Base-by-base conservation (phyloP, 1,140 invertebrate species). In the Manduca sexta region DNA sequence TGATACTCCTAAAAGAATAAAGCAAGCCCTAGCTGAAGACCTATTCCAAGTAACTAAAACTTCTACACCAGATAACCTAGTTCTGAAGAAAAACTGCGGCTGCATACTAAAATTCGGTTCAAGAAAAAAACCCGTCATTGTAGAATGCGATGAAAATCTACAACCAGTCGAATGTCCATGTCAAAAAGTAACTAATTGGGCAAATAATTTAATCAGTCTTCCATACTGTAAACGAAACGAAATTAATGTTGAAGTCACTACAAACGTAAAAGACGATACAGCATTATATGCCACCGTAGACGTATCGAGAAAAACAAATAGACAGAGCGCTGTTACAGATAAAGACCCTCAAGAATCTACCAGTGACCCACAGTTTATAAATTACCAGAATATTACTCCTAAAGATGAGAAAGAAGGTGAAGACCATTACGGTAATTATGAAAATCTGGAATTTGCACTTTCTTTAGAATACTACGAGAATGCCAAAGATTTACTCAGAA, bases 381-480 rank as follows among this genome's bases (percentile, higher is more conserved):
- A 91, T 74, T 92, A 91, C 61, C 90, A 90, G 60, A 92, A 92
- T 56, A 69, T 91, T 30, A 85, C 89, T 45, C 87, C 88, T 5
- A 72, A 63, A 33, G 60, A 74, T 11, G 69, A 69, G 14, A 75
- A 76, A 59, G 70, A 73, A 31, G 76, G 69, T 43, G 73, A 77
- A 41, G 71, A 69, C 8, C 66, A 75, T 2, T 72, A 72, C 43
- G 73, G 74, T 3, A 92, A 93, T 76, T 94, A 94, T 69, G 92
- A 90, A 56, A 94, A 94, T 65, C 88, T 94, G 90, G n/a, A 92
- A 60, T 94, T 94, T 78, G 92, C 91, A 51, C 88, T 93, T 53
- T 93, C 92, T 0, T 75, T 94, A 18, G 90, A 93, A 66, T 88
- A 93, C 53, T 94, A 94, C 62, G 93, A 94, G 72, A 94, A 94